Base-by-base conservation (phyloP, 2,888 invertebrate species). In the Subacronicta megacephala region DNA sequence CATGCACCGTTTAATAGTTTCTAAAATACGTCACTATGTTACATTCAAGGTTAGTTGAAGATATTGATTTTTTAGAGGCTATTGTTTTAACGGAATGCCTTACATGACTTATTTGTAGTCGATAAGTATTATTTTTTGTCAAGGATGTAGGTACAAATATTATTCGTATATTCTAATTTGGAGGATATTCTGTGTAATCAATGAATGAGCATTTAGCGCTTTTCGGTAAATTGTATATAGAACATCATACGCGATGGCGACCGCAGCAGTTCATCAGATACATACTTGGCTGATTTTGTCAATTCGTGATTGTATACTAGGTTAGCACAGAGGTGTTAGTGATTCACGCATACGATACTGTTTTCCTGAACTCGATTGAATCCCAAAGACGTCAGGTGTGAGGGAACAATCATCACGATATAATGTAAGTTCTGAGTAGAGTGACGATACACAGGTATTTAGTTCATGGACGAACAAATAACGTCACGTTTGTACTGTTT, bases 401-500 rank as follows among this genome's bases (percentile, higher is more conserved):
- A 12, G 35, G 18, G 33, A 23, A 47, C 26, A 26, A 38, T 47
- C 44, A 62, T 37, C 54, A 62, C 38, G 44, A 18, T 26, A 64
- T 47, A 17, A 62, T 54, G 38, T 40, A 17, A 46, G 35, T 42
- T 42, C 35, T 33, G 36, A 56, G 17, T 10, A 43, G 33, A 51
- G 33, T 38, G 31, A 36, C 35, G 13, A 5, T 70, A 51, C 36
- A n/a, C 7, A 18, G 23, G 23, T 23, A 63, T 51, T 36, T 38
- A 71, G 65, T 71, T 71, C 50, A 64, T 16, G 65, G 66, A 57
- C 58, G 31, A 44, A 26, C 26, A 33, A 33, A 51, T 5, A n/a
- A 4, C 16, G 42, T 23, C 15, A 13, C 43, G 16, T 31, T 51
- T 16, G 2, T 1, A 20, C 20, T 10, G 26, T 26, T 10, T 26